Evolutionary conservation across 2,113 vertebrate species (phyloP), one percentile per base, ranked within the genome.

Genomic region (Aplodontia rufa): DNA sequence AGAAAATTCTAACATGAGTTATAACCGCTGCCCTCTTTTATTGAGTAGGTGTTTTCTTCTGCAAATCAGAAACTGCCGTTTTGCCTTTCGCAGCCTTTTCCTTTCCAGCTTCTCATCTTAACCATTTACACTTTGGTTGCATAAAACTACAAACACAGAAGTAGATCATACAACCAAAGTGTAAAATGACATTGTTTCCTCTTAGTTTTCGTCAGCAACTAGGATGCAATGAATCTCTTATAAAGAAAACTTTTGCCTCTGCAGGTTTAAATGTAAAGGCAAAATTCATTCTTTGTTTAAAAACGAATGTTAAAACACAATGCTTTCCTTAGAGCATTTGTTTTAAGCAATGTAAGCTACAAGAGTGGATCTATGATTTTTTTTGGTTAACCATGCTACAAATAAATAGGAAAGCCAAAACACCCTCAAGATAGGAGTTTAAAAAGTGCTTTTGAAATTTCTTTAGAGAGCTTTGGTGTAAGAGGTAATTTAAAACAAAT

Each of bases 401-500:
- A 79, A 95, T 1, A 93, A 79, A 95, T 1, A 68, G 88, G 93
- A 96, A 95, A 97, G 90, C 86, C 96, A 66, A 98, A 96, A 91
- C 86, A 96, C 86, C 89, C 91, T 96, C 53, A 24, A 97, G 45
- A 49, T 91, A 76, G 45, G 75, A 58, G 91, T 98, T 98, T 98
- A 97, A 97, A 82, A 95, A 92, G 45, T 76, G 80, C 37, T 89
- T 96, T 98, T 97, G 96, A 98, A 90, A 97, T 84, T 97, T 97
- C 95, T 96, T 97, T 97, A 97, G 89, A 97, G 92, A 98, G 96
- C 95, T 97, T 85, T 95, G 96, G 89, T 94, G 78, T 96, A 95
- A 97, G 89, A 98, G 96, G 93, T 96, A 84, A 91, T 97, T 98
- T 98, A 96, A 97, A 97, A 5, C 64, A 98, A 98, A 98, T 98